Percentiles rank a stretch among this genome's conserved stretches.
Conservation (phyloP, 2,113 vertebrate genomes). For the Sus scrofa region DNA sequence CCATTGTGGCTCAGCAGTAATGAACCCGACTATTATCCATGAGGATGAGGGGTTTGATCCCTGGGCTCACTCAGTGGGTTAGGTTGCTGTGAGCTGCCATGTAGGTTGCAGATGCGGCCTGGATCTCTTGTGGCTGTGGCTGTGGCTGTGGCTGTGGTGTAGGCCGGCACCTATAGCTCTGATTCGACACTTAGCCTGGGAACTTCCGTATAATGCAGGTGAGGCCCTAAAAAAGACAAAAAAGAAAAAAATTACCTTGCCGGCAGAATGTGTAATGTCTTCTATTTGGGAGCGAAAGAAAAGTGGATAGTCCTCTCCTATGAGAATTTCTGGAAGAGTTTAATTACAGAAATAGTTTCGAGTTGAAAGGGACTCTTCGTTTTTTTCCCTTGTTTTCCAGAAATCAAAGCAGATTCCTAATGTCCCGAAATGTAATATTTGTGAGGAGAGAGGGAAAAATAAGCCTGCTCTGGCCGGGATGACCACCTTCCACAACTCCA, state of each 20-base stretch:
- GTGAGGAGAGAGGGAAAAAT: not conserved
- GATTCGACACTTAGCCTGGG: too few species aligned
- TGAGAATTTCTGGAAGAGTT: constrained; percentile 16
- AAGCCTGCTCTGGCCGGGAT: not conserved
- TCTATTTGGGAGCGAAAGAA: constrained; percentile 12
- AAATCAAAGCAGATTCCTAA: not conserved
- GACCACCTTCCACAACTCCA: not conserved
- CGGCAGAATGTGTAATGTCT: not conserved
- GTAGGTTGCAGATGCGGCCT: too few species aligned
- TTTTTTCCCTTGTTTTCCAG: not conserved
- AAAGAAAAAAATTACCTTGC: not conserved
- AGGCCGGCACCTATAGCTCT: too few species aligned
- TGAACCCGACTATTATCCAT: too few species aligned
- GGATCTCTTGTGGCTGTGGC: too few species aligned
- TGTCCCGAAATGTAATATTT: not conserved
- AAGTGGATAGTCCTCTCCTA: not conserved
- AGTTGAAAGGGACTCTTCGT: not conserved
- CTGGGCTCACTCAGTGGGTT: too few species aligned
- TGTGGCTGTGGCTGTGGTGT: too few species aligned
- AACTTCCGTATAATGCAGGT: too few species aligned
- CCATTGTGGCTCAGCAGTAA: too few species aligned
- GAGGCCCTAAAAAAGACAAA: too few species aligned
- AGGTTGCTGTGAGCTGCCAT: too few species aligned
- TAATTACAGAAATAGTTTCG: not conserved
- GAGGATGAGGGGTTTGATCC: too few species aligned